phyloP scores from a whole-genome alignment of 2,113 vertebrate genomes.

The Psilopsiagon aurifrons region DNA sequence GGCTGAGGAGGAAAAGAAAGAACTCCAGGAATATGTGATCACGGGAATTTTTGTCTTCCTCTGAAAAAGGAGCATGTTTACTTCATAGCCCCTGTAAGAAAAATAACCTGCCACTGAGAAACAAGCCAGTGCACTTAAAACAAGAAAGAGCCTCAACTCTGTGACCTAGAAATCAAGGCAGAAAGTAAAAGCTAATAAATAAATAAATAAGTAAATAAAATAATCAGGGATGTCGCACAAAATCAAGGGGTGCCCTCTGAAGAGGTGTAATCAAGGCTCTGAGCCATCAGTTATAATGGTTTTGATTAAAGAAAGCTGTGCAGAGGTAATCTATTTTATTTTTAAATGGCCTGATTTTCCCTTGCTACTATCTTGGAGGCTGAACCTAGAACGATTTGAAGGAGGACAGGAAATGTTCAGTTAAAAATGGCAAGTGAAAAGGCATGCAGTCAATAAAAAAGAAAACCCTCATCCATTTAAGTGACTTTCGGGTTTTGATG shows the following conservation, averaged over 20 bases:
- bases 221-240: constrained; percentile 12
- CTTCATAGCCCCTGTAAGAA: neutral
- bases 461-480: neutral
- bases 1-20: neutral
- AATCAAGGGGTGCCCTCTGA: constrained; percentile 58
- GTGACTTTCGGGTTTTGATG: neutral
- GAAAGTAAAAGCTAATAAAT: constrained; percentile 47
- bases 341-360: constrained; percentile 48
- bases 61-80: constrained; percentile 47
- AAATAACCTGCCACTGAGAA: constrained; percentile 20
- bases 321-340: constrained; percentile 46
- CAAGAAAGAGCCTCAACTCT: neutral
- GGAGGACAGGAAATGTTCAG: neutral
- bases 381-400: constrained; percentile 20
- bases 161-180: constrained; percentile 67
- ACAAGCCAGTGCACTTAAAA: constrained; percentile 9
- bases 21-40: neutral
- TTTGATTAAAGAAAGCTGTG: constrained; percentile 69
- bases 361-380: neutral
- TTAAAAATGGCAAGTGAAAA: constrained; percentile 15
- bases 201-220: constrained; percentile 66
- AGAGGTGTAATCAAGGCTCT: constrained; percentile 64
- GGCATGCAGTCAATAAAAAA: neutral
- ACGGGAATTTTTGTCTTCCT: constrained; percentile 17
- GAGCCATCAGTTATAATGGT: constrained; percentile 30